Base-by-base conservation (phyloP, 2,888 invertebrate genomes). In the Nomada hirtipes region DNA sequence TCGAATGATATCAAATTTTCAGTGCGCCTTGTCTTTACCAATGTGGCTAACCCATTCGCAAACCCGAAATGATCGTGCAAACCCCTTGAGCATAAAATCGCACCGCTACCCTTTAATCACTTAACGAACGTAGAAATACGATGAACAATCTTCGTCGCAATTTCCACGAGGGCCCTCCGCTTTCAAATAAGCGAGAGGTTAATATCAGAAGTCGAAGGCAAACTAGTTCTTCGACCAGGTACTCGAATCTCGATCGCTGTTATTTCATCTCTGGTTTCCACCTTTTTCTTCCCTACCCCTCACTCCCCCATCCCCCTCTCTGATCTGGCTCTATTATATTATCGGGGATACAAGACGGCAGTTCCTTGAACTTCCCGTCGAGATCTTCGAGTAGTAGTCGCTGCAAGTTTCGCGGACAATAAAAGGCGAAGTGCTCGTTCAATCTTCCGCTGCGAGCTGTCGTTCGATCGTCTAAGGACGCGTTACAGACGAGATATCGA, bases 381-480 rank as follows among this genome's bases (percentile, higher is more conserved):
- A 60, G 70, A 29, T 55, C 63, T 29, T 59, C 61, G 71, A 78
- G 67, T 10, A 23, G 57, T 20, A 63, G 57, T 47, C 63, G 50
- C 60, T 50, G 59, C 53, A 60, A 55, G 60, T 76, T 65, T 52
- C 71, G 60, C 57, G 77, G 67, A 84, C 80, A 80, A 86, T 86
- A 82, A 87, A 80, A 78, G 82, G 67, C 68, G 36, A 76, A 84
- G 77, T 76, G 70, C 60, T 55, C 77, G 76, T 61, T 83, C 86
- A 76, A 86, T 86, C 75, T 82, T 71, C 78, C 60, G 29, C 69
- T 57, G 60, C 82, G 75, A 78, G 71, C 69, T 78, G 84, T 74
- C 72, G 71, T 74, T 74, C 57, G 71, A 65, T 74, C 68, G 59
- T 50, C 61, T 55, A 64, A 79, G 77, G 67, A 82, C 70, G 72